Evolutionary conservation across 2,888 invertebrate genomes (phyloP), one percentile per base, ranked within the genome.

Genomic region (Drosophila neotestacea): DNA sequence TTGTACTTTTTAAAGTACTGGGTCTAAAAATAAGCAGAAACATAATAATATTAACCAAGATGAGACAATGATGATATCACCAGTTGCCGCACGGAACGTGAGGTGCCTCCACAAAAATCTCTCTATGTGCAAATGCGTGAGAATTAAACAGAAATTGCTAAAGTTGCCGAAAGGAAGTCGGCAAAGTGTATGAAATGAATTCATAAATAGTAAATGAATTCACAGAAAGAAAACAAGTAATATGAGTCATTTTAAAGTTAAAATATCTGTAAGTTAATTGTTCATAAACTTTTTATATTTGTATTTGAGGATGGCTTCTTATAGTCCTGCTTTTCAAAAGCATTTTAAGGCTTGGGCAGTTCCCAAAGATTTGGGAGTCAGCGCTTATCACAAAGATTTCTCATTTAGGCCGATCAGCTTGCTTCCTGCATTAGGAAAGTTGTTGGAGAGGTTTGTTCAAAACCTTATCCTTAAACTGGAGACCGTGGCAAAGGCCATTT

Each of bases 31-130:
- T 42, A 55, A 41, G 7, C 56, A 58, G n/a, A 48, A 41, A 48
- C 27, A 64, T 59, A 62, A 77, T 48, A 64, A 59, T 64, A 52
- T 72, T 50, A 47, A 38, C 48, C 42, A 28, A 72, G 77, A 69
- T 78, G 66, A 67, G 58, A 54, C 69, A 55, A 54, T 46, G 79
- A 74, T 89, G 83, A 88, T 85, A 89, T 85, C 88, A 89, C 34
- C 70, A 61, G 52, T 34, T 64, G 54, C 50, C 46, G 22, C 47
- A 63, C 42, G 28, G 79, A 83, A 87, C 85, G 85, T 89, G 85
- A 85, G 68, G 62, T 63, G 84, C 51, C 58, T 84, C 54, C 73
- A 39, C 56, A 79, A 76, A 63, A 61, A 30, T 39, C 48, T 46
- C 39, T 55, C 42, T 30, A 16, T 10, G n/a, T 44, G 32, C 34